These are phyloP conservation scores for Ennomos quercinarius DNA, from an alignment of 2,888 invertebrate species.

Conservation along the genomic window DNA sequence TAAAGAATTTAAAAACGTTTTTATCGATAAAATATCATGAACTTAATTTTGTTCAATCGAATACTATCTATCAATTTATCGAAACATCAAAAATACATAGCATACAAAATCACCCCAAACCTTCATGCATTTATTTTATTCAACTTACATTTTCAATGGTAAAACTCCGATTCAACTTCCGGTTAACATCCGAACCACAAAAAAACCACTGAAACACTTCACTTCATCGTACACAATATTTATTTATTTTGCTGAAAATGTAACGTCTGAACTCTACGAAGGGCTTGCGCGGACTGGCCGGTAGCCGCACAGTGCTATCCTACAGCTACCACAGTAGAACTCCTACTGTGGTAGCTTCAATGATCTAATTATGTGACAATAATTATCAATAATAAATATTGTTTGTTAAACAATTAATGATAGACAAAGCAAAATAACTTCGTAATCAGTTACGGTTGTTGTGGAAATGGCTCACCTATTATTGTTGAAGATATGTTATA, in stretches of 20 bases:
- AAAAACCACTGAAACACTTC: constrained; percentile 17
- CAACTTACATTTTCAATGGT: constrained; percentile 18
- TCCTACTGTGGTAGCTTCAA: constrained; percentile 7
- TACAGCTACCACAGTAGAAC: no score
- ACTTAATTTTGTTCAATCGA: no score
- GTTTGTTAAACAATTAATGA: constrained; percentile 5
- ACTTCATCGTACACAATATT: constrained; percentile 34
- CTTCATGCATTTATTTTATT: background rate
- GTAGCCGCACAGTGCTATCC: background rate
- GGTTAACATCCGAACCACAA: constrained; percentile 25
- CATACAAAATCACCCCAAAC: background rate
- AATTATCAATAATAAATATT: background rate
- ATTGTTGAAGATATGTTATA: no score
- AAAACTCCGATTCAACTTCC: constrained; percentile 13
- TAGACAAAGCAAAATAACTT: background rate
- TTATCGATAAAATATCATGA: no score
- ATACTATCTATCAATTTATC: background rate
- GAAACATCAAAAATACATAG: background rate
- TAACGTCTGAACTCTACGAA: constrained; percentile 9
- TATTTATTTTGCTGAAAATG: constrained; percentile 35
- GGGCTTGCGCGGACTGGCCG: constrained; percentile 11
- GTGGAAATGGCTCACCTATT: no score
- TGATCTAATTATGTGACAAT: constrained; percentile 15
- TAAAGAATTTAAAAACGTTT: no score
- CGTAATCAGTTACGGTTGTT: background rate